Evolutionary conservation across 1,140 invertebrate species (phyloP), one percentile per base, ranked within the genome.

Genomic region (Conus betulinus): DNA sequence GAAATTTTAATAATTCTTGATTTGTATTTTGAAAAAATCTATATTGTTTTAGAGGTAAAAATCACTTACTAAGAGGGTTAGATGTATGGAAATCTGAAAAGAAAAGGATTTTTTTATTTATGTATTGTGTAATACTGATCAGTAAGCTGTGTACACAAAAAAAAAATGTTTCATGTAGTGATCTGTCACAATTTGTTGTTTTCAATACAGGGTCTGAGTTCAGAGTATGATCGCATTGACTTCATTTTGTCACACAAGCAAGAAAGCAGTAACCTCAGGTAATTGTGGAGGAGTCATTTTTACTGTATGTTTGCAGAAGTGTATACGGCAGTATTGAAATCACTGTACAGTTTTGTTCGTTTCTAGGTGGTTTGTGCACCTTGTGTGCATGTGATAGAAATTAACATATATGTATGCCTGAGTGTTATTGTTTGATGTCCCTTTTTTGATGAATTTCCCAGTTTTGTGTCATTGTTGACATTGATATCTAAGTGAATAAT

Each of bases 121-220:
- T 39, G 39, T 39, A 3, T 39, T 39, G 3, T 39, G 39, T 39
- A 1, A 39, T 0, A 39, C 39, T 39, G 39, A 39, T 39, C 39
- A 39, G 39, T 39, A 39, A 39, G 39, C 39, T 39, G 39, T 39
- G 39, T 39, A 39, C 39, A 39, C 39, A 39, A 39, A 39, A 39
- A n/a, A n/a, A n/a, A 39, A 39, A 1, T 3, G 39, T 39, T 39
- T 39, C 3, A 39, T 39, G n/a, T 13, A 79, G 1, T n/a, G n/a
- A 79, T 79, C 10, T 79, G n/a, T 79, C 11, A n/a, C 39, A 79
- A 10, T 13, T n/a, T 63, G 60, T n/a, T n/a, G n/a, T 63, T 39
- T 84, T 25, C 63, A 60, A n/a, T 91, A 20, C 88, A 94, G 94
- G n/a, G 94, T 57, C 85, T 95, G n/a, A 93, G 93, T 87, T 90